phyloP scores from a whole-genome alignment of 2,113 vertebrate genomes.

The Ursus arctos region DNA sequence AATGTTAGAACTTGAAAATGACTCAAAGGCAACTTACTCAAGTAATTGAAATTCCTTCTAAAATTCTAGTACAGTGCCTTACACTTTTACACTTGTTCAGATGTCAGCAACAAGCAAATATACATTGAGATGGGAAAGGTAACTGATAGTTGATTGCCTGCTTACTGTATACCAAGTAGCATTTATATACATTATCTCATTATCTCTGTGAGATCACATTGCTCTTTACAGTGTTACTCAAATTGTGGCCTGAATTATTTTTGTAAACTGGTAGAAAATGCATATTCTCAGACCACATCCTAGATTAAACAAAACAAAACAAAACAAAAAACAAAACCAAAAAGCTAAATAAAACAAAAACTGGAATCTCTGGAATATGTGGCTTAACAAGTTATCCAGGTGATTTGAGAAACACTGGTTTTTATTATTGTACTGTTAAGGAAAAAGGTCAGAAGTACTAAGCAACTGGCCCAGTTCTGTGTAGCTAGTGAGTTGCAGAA shows the following conservation, averaged over 20 bases:
- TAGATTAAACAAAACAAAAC: not conserved
- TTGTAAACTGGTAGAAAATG: not conserved
- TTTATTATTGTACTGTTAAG: not conserved
- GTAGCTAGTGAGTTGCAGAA: not conserved
- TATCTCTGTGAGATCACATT: not conserved
- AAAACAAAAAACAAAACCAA: not conserved
- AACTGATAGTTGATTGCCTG: not conserved
- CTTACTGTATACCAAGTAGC: not conserved
- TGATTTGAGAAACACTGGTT: not conserved
- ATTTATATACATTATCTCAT: not conserved
- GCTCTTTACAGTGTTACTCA: not conserved
- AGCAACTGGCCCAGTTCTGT: not conserved
- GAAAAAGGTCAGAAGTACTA: not conserved
- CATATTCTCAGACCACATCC: not conserved
- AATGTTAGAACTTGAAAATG: constrained; percentile 10
- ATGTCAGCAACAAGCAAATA: not conserved
- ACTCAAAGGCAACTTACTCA: not conserved
- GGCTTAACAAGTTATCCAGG: not conserved
- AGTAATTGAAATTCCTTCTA: not conserved
- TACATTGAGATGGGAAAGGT: not conserved
- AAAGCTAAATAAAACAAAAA: not conserved
- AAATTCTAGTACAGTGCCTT: not conserved
- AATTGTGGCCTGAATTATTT: not conserved
- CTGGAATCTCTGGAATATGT: not conserved
- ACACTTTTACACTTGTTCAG: not conserved